These are phyloP conservation scores for Mugil cephalus DNA, from an alignment of 2,113 vertebrate genomes.

Conservation along the genomic window DNA sequence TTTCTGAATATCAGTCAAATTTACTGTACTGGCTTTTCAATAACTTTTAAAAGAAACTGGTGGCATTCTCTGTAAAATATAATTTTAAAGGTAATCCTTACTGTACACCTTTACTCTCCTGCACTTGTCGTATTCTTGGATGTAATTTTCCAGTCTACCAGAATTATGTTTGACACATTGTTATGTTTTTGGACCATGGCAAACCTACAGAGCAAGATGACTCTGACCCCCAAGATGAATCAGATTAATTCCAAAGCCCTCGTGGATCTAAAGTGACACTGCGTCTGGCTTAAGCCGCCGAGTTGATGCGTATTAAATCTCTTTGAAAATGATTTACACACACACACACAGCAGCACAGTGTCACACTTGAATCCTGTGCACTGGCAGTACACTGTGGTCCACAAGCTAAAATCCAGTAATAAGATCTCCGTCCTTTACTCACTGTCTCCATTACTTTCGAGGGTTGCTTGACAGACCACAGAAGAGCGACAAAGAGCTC, in stretches of 20 bases:
- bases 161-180: not conserved
- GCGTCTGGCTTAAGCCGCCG: not conserved
- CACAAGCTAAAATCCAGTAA: slow-evolving; percentile 47
- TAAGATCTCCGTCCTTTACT: slow-evolving; percentile 35
- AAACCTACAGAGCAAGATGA: not conserved
- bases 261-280: not conserved
- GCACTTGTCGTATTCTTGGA: no score
- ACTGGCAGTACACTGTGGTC: slow-evolving; percentile 24
- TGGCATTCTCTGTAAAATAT: not conserved
- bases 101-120: not conserved
- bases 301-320: not conserved
- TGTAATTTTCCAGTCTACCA: not conserved
- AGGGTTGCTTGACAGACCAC: slow-evolving; percentile 3
- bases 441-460: slow-evolving; percentile 46
- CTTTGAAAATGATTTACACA: not conserved
- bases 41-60: no score
- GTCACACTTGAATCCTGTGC: not conserved
- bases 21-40: no score
- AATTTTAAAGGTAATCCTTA: not conserved
- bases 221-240: no score
- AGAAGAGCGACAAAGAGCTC: slow-evolving; percentile 33
- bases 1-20: not conserved
- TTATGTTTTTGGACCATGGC: no score
- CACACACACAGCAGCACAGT: not conserved
- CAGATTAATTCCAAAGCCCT: not conserved